Evolutionary conservation across 1,140 invertebrate species (phyloP).

Genomic region (Drosophila eugracilis): DNA sequence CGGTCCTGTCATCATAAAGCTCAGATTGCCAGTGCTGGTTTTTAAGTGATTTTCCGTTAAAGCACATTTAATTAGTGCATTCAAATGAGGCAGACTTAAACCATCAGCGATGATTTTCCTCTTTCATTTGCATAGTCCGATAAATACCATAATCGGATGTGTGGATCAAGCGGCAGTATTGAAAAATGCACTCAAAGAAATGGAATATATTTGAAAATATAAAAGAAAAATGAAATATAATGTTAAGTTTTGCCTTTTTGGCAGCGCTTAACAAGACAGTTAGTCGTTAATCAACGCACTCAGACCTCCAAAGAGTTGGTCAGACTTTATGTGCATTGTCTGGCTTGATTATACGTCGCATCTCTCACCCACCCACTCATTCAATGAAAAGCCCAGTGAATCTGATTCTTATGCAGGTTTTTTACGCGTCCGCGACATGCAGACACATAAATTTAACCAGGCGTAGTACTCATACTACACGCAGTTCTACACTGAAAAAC

Average conservation of each 20-base stretch:
- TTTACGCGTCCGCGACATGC: slow-evolving; percentile 69
- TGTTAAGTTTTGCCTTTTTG: too few relatives aligned
- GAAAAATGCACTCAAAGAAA: background rate
- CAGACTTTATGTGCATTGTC: slow-evolving; percentile 72
- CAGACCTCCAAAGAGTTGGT: slow-evolving; percentile 29
- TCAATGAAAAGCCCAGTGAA: slow-evolving; percentile 28
- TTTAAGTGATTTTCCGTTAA: slow-evolving; percentile 19
- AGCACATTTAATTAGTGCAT: slow-evolving; percentile 54
- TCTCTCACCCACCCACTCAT: slow-evolving; percentile 27
- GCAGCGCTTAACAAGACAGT: too few relatives aligned
- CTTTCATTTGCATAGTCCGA: slow-evolving; percentile 47
- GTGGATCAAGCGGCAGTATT: slow-evolving; percentile 7
- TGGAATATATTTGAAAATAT: background rate
- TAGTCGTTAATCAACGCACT: slow-evolving; percentile 57
- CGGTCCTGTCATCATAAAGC: slow-evolving; percentile 7
- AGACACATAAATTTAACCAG: slow-evolving; percentile 75
- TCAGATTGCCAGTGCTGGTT: background rate
- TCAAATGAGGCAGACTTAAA: slow-evolving; percentile 42
- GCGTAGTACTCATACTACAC: slow-evolving; percentile 13
- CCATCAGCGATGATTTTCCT: slow-evolving; percentile 9
- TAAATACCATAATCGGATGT: slow-evolving; percentile 49
- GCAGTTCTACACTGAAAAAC: background rate
- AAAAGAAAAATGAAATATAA: too few relatives aligned
- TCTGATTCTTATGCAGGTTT: slow-evolving; percentile 74
- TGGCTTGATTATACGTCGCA: slow-evolving; percentile 74